Conservation (phyloP, 2,113 vertebrate species). For the Electrona antarctica region DNA sequence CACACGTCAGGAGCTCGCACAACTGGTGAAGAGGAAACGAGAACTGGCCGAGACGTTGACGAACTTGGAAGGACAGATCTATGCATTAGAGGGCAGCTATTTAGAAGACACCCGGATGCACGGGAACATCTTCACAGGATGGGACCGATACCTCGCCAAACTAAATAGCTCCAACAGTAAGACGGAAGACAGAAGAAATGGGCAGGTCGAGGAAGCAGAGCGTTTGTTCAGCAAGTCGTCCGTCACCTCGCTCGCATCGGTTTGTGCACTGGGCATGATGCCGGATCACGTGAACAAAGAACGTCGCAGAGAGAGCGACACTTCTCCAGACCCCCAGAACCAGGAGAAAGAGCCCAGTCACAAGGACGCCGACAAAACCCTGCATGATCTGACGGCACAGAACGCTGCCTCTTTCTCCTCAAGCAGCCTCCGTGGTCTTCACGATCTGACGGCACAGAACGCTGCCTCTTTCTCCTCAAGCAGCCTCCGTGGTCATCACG, state of each 20-base stretch:
- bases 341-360: conserved; percentile 97
- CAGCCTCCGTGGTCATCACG: conserved; percentile 87
- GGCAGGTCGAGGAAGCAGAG: conserved; percentile 97
- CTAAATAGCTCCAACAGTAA: conserved; percentile 98
- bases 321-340: conserved; percentile 97
- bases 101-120: conserved; percentile 99
- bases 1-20: conserved; percentile 90
- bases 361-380: conserved; percentile 91
- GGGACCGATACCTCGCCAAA: conserved; percentile 97
- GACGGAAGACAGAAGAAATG: conserved; percentile 89
- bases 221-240: conserved; percentile 98
- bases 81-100: conserved; percentile 98
- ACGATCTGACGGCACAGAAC: conserved; percentile 90
- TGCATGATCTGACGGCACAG: conserved; percentile 95
- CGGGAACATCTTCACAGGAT: conserved; percentile 97
- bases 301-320: conserved; percentile 94
- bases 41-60: conserved; percentile 94
- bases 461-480: conserved; percentile 93
- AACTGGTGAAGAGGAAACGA: conserved; percentile 93
- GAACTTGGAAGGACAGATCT: conserved; percentile 96
- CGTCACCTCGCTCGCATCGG: conserved; percentile 94
- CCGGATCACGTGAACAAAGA: conserved; percentile 98
- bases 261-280: conserved; percentile 93
- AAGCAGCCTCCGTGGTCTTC: conserved; percentile 89
- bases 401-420: conserved; percentile 95